A percentile compares a stretch with the other conserved stretches of the same genome.
phyloP scores from a whole-genome alignment of 1,140 invertebrate genomes.

The Branchinecta lindahli region DNA sequence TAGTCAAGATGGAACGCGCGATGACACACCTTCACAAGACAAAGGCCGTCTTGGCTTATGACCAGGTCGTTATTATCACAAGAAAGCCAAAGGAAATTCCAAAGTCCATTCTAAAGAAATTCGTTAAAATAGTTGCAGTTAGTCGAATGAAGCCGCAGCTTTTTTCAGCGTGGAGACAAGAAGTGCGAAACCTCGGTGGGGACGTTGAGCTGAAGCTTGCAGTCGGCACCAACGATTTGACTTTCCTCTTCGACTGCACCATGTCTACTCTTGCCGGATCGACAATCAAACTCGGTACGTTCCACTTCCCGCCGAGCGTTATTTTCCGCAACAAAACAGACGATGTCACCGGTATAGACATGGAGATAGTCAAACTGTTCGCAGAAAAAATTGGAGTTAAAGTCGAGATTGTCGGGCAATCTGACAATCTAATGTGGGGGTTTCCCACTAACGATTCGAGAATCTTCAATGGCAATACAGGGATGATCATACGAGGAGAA shows the following conservation, averaged over 20 bases:
- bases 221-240: background rate
- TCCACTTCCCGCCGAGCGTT: background rate
- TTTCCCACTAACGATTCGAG: background rate
- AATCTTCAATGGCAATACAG: background rate
- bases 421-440: background rate
- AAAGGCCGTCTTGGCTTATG: no score
- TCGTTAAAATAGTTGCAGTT: no score
- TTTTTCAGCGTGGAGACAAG: background rate
- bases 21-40: no score
- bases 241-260: background rate
- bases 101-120: no score
- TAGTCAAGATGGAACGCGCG: no score
- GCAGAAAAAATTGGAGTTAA: background rate
- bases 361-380: background rate
- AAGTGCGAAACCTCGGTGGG: background rate
- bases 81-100: no score
- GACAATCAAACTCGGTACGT: background rate
- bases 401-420: background rate
- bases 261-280: background rate
- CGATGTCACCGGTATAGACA: background rate
- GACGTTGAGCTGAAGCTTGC: background rate
- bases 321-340: background rate
- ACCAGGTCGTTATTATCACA: no score
- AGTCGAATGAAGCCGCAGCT: no score
- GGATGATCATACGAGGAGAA: slow-evolving; percentile 1